A percentile compares a stretch with the other conserved stretches of the same genome.
phyloP scores from a whole-genome alignment of 2,797 vertebrate genomes.

The Paedocypris micromegethes region DNA sequence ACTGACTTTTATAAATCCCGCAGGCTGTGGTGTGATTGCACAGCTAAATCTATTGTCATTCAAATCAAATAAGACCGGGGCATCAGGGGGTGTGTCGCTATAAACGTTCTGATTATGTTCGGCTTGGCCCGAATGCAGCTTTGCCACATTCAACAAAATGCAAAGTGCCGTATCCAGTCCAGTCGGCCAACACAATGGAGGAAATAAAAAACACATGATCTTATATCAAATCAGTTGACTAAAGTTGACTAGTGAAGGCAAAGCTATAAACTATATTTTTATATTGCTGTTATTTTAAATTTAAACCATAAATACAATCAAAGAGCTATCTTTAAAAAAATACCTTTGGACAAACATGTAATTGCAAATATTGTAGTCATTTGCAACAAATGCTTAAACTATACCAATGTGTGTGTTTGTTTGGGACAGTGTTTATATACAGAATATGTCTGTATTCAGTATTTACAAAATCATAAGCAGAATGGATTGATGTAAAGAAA shows the following conservation, averaged over 20 bases:
- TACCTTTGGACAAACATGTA: not conserved
- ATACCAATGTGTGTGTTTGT: no score
- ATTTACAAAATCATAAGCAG: no score
- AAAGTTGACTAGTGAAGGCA: not conserved
- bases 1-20: constrained; percentile 59
- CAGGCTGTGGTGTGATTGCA: constrained; percentile 59
- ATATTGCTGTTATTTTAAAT: no score
- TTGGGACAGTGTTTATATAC: no score
- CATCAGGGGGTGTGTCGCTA: constrained; percentile 2
- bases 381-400: no score
- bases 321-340: not conserved
- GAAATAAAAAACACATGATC: not conserved
- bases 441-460: no score
- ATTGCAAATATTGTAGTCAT: no score
- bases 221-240: not conserved
- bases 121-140: constrained; percentile 49
- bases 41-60: constrained; percentile 54
- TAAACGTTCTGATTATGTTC: constrained; percentile 55
- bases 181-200: constrained; percentile 17
- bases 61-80: constrained; percentile 36
- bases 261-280: no score
- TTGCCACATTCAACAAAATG: constrained; percentile 56
- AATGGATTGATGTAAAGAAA: no score
- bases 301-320: no score
- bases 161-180: constrained; percentile 7